phyloP scores from a whole-genome alignment of 2,888 invertebrate genomes.

The Nymphalis polychloros region DNA sequence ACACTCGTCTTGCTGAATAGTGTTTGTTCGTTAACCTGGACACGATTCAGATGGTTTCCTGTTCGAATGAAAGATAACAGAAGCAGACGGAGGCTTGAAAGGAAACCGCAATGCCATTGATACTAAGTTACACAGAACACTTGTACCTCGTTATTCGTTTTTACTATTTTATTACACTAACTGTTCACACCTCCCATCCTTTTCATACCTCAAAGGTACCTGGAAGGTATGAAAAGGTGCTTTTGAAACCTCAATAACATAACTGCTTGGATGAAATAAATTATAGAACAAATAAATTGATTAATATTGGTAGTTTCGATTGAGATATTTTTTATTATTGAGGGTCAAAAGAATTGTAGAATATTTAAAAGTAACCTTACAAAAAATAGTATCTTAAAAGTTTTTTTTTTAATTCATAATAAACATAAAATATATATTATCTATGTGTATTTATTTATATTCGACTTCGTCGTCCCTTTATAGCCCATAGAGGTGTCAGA shows the following conservation, averaged over 20 bases:
- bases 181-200: neutral
- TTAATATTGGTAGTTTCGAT: too few relatives aligned
- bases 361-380: too few relatives aligned
- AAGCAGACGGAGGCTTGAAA: conserved; percentile 47
- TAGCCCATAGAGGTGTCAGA: conserved; percentile 44
- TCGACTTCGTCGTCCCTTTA: conserved; percentile 32
- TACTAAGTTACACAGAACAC: conserved; percentile 35
- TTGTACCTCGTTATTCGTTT: conserved; percentile 18
- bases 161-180: conserved; percentile 4
- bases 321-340: too few relatives aligned
- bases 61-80: conserved; percentile 46
- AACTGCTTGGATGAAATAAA: too few relatives aligned
- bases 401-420: too few relatives aligned
- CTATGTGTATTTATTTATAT: neutral
- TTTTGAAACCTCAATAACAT: too few relatives aligned
- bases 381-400: too few relatives aligned
- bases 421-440: neutral
- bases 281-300: too few relatives aligned
- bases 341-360: too few relatives aligned
- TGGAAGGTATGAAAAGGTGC: neutral
- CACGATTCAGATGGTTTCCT: conserved; percentile 45
- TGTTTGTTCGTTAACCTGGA: conserved; percentile 28
- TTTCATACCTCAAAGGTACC: neutral
- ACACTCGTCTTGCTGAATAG: conserved; percentile 12
- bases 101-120: conserved; percentile 66